phyloP scores from a whole-genome alignment of 2,113 vertebrate genomes.

The Acinonyx jubatus region DNA sequence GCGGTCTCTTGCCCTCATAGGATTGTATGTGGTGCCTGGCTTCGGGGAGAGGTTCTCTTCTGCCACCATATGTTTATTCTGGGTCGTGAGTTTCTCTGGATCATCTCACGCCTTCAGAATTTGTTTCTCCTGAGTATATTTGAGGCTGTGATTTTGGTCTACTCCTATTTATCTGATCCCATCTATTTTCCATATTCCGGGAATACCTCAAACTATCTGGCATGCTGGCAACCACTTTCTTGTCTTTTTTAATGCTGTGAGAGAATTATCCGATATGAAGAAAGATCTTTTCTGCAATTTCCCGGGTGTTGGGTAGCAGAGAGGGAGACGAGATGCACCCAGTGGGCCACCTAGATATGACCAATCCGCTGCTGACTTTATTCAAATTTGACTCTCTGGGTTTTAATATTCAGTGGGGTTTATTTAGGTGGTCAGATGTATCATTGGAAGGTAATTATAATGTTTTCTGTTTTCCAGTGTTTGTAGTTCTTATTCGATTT shows the following conservation, averaged over 20 bases:
- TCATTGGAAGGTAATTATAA: background rate
- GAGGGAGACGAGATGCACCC: fast-evolving
- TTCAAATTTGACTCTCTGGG: background rate
- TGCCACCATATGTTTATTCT: too few species aligned
- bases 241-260: background rate
- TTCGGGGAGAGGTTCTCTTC: background rate
- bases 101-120: background rate
- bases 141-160: background rate
- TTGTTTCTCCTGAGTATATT: background rate
- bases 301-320: background rate
- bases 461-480: background rate
- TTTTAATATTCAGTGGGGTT: background rate
- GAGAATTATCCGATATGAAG: background rate
- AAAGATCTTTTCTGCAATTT: background rate
- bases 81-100: background rate
- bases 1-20: background rate
- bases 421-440: background rate
- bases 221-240: background rate
- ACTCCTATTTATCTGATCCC: background rate
- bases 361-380: background rate
- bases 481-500: background rate
- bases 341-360: background rate
- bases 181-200: background rate
- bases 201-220: background rate
- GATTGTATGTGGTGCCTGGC: background rate